A percentile compares a stretch with the other conserved stretches of the same genome.
phyloP scores from a whole-genome alignment of 2,888 invertebrate species.

The Kuschelorhynchus macadamiae region DNA sequence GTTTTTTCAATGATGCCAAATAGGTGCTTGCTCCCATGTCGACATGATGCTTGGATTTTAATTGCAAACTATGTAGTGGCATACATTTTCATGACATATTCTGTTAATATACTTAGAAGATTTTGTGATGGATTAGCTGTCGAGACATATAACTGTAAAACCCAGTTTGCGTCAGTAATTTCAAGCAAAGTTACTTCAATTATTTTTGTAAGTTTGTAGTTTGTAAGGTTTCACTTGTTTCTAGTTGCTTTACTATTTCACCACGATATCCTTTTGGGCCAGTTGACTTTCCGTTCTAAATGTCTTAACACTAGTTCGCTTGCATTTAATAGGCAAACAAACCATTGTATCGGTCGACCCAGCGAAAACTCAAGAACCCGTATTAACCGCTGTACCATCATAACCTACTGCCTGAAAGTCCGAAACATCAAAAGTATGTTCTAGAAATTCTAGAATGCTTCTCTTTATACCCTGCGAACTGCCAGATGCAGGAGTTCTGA shows the following conservation, averaged over 20 bases:
- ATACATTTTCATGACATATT: constrained; percentile 41
- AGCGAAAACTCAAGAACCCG: constrained; percentile 25
- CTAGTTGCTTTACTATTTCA: constrained; percentile 32
- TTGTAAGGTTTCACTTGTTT: constrained; percentile 23
- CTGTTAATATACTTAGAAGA: too few relatives aligned
- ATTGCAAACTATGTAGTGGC: constrained; percentile 55
- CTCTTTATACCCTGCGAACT: constrained; percentile 27
- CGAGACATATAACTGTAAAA: constrained; percentile 9
- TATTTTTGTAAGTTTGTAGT: constrained; percentile 31
- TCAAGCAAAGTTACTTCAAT: constrained; percentile 27
- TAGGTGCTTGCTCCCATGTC: constrained; percentile 55
- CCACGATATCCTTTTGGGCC: constrained; percentile 34
- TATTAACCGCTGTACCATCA: constrained; percentile 35
- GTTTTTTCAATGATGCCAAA: constrained; percentile 41
- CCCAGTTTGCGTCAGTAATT: constrained; percentile 27
- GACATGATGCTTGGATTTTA: constrained; percentile 53
- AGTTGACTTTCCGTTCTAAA: constrained; percentile 24
- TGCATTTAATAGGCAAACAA: constrained; percentile 13
- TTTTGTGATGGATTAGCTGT: constrained; percentile 4
- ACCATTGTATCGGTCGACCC: constrained; percentile 29
- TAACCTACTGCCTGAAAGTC: constrained; percentile 26
- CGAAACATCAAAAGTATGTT: constrained; percentile 23
- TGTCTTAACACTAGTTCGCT: too few relatives aligned
- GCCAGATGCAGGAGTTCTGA: constrained; percentile 35
- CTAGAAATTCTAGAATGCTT: constrained; percentile 16